Evolutionary conservation across 2,888 invertebrate species (phyloP), one percentile per base, ranked within the genome.

Genomic region (Philereme transversata): DNA sequence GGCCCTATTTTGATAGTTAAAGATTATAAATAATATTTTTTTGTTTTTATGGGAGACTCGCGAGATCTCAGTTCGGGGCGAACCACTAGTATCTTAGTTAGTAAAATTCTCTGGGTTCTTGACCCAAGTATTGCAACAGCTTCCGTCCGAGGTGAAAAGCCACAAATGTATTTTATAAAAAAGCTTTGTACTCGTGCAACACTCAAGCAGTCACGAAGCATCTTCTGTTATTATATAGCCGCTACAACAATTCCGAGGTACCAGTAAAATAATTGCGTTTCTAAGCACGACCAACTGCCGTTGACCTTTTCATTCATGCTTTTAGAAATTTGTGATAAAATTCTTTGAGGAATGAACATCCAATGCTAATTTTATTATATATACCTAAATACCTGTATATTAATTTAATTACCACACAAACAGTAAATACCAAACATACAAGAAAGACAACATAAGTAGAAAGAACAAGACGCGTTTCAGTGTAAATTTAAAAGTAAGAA

Each of bases 201-300:
- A 68, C 70, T 69, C 65, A 76, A 78, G 77, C 78, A 81, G 82
- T 84, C 86, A 86, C 83, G 82, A 82, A 77, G 79, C 78, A 78
- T 73, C 82, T 81, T 83, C 84, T 86, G 77, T 83, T 84, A 88
- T 87, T 88, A 88, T 84, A 77, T 82, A 83, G 83, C 84, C 86
- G 85, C 86, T 83, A 78, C 82, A 87, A 86, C 84, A 85, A 87
- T 86, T 86, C 85, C 75, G 77, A 83, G 75, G 79, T 83, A 83
- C 83, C 85, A 83, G 86, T 78, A 81, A 80, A 85, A 87, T 90
- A 89, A 90, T 90, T 86, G 85, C 82, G 81, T 88, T 88, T 79
- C 85, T 83, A 86, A 86, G 85, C 90, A 90, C 88, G 89, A 89
- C 82, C 86, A 58, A 58, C 81, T 83, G 88, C 64, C 87, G 82